Evolutionary conservation across 2,797 vertebrate species (phyloP).

Genomic region (Odontamblyopus lacepedii): DNA sequence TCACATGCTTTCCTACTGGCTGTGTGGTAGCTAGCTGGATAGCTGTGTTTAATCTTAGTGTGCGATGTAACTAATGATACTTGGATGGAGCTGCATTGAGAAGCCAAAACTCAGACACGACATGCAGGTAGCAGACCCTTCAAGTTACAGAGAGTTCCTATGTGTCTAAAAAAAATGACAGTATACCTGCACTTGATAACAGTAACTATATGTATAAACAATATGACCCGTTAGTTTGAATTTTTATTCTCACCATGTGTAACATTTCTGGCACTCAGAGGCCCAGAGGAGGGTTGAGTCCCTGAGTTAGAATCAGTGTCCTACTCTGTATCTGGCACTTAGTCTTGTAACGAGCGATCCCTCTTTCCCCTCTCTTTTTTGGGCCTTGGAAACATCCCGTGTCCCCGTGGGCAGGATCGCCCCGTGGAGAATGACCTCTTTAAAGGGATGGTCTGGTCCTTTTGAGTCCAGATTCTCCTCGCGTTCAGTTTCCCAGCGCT

Average conservation of each 20-base stretch:
- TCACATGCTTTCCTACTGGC: neutral
- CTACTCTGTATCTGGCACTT: conserved; percentile 73
- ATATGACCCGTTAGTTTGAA: neutral
- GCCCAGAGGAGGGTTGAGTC: conserved; percentile 55
- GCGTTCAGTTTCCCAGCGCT: conserved; percentile 73
- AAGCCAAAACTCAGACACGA: no score
- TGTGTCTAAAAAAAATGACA: neutral
- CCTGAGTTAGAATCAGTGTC: conserved; percentile 62
- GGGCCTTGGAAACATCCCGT: conserved; percentile 43
- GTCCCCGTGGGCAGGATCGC: conserved; percentile 60
- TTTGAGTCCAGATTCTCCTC: conserved; percentile 76
- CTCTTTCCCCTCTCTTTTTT: conserved; percentile 49
- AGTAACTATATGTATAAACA: neutral
- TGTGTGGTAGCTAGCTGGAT: neutral
- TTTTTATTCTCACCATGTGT: neutral
- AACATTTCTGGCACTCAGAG: conserved; percentile 67
- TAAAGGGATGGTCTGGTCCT: conserved; percentile 70
- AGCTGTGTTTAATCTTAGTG: neutral
- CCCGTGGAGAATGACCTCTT: conserved; percentile 71
- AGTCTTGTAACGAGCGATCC: conserved; percentile 53
- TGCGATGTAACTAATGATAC: neutral
- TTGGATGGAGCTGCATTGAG: neutral
- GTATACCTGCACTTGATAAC: neutral
- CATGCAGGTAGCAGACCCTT: no score
- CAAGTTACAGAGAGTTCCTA: no score